These are phyloP conservation scores for Peromyscus aztecus DNA, from an alignment of 2,797 vertebrate species.

Conservation along the genomic window DNA sequence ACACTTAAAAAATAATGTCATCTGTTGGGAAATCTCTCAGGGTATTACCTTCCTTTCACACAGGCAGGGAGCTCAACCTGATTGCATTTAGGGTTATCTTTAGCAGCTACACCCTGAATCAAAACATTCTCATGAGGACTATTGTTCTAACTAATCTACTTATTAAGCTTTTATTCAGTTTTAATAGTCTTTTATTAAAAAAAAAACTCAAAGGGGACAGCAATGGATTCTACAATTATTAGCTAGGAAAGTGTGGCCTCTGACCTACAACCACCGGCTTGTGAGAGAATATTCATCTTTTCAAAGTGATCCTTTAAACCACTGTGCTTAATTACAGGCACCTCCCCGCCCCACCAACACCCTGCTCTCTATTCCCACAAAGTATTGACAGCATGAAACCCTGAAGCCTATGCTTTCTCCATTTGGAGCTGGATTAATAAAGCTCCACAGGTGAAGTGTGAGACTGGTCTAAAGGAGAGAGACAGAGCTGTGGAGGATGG, in stretches of 20 bases:
- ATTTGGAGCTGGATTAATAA: neutral
- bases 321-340: constrained; percentile 76
- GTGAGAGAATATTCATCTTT: constrained; percentile 47
- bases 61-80: constrained; percentile 87
- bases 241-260: constrained; percentile 77
- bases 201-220: constrained; percentile 84
- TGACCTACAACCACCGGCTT: constrained; percentile 83
- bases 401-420: neutral
- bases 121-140: constrained; percentile 87
- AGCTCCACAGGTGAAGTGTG: constrained; percentile 25
- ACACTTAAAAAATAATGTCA: constrained; percentile 84
- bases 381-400: neutral
- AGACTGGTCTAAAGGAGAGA: constrained; percentile 31
- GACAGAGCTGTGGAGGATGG: neutral
- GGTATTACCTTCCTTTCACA: constrained; percentile 85
- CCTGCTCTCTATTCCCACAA: neutral
- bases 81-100: constrained; percentile 89
- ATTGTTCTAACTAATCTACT: constrained; percentile 90
- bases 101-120: constrained; percentile 84
- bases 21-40: constrained; percentile 84
- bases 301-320: constrained; percentile 74
- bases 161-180: constrained; percentile 90
- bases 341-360: neutral
- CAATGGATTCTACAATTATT: constrained; percentile 87
- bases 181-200: constrained; percentile 85